Evolutionary conservation across 2,888 invertebrate species (phyloP), one percentile per base, ranked within the genome.

Genomic region (Dryadula phaetusa): DNA sequence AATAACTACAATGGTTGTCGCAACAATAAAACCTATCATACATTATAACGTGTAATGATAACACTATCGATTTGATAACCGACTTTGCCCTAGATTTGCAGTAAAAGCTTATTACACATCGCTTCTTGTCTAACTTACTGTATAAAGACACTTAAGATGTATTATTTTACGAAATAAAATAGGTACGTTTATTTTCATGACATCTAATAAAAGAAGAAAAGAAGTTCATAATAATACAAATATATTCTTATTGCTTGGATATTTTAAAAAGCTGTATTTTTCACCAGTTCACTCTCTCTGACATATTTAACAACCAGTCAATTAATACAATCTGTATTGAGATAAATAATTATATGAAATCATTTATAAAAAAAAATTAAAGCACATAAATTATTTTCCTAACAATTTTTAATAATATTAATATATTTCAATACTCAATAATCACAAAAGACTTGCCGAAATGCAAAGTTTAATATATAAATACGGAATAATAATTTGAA

Each of bases 11-110:
- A 40, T 22, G 10, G 5, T 40, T 40, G 22, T 10, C 22, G 10
- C 10, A 40, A 56, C 22, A 56, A 64, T 62, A 61, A 52, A 54
- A 49, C 40, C 47, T 68, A 66, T 68, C 67, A 66, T 44, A 64
- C 56, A 65, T 68, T 66, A 69, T 66, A 64, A 62, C 53, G 18
- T 62, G 44, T 70, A 47, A 44, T 62, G 70, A 72, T 72, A 72
- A 65, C 58, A 54, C 40, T 73, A 70, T 72, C 70, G 61, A 62
- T 60, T 58, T 61, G 72, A 73, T 72, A 72, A 64, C 60, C 37
- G 63, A 37, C 65, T 52, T 58, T 62, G 68, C 47, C 62, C 70
- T 69, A 73, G 62, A 66, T 71, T 63, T 44, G 49, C 62, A 42
- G 18, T 46, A 60, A n/a, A 56, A 56, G 37, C 54, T 37, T 40